These are phyloP conservation scores for Dusona sp. DNA, from an alignment of 2,888 invertebrate genomes.

Conservation along the genomic window DNA sequence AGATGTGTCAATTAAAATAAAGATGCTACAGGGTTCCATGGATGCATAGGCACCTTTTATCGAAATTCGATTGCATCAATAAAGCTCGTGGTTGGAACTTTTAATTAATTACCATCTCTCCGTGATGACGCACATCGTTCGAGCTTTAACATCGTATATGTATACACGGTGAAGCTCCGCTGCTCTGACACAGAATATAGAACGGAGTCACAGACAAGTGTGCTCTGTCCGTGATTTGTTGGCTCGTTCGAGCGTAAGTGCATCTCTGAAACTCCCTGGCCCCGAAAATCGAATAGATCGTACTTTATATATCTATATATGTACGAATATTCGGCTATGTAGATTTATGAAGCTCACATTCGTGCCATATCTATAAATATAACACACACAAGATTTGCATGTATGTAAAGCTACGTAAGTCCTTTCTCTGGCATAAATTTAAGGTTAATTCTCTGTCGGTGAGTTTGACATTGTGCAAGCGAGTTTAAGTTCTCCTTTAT, in stretches of 20 bases:
- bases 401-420: conserved; percentile 19
- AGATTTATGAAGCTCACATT: conserved; percentile 8
- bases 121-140: conserved; percentile 56
- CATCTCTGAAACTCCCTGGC: conserved; percentile 31
- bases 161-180: conserved; percentile 4
- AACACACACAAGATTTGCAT: background rate
- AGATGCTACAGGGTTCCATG: background rate
- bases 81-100: conserved; percentile 54
- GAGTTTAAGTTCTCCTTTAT: conserved; percentile 5
- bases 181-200: conserved; percentile 15
- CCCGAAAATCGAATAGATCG: conserved; percentile 24
- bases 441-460: conserved; percentile 21
- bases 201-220: conserved; percentile 10
- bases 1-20: conserved; percentile 29
- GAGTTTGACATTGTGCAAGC: conserved; percentile 19
- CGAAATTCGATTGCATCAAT: conserved; percentile 64
- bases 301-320: background rate
- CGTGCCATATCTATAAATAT: background rate
- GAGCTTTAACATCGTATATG: conserved; percentile 3
- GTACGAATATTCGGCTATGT: conserved; percentile 29
- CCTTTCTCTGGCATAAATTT: conserved; percentile 32
- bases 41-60: conserved; percentile 27
- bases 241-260: conserved; percentile 51
- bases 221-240: conserved; percentile 23
- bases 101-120: conserved; percentile 62